phyloP scores from a whole-genome alignment of 1,140 invertebrate species.

The Drosophila ohnishii region DNA sequence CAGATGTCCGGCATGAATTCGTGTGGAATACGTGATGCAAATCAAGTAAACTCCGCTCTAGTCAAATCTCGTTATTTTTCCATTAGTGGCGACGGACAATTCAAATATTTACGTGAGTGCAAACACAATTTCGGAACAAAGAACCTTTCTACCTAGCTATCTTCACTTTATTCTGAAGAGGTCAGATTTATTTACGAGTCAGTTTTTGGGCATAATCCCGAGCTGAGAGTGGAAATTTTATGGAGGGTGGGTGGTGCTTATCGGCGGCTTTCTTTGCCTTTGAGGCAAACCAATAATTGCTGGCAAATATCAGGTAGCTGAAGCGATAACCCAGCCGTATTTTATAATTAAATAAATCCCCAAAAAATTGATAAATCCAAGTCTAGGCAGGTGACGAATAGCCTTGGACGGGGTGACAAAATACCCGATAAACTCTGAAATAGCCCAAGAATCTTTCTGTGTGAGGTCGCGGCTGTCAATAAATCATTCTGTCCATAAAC shows the following conservation, averaged over 20 bases:
- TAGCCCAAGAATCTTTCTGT: neutral
- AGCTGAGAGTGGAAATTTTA: slow-evolving; percentile 6
- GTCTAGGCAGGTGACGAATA: slow-evolving; percentile 4
- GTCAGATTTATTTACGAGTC: slow-evolving; percentile 10
- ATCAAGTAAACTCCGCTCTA: slow-evolving; percentile 2
- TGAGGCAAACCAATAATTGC: slow-evolving; percentile 35
- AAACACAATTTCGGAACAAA: slow-evolving; percentile 21
- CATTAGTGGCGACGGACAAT: slow-evolving; percentile 20
- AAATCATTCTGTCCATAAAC: slow-evolving; percentile 37
- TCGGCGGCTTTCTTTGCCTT: slow-evolving; percentile 58
- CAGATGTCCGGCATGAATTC: neutral
- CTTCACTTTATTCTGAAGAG: neutral
- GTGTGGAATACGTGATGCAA: slow-evolving; percentile 30
- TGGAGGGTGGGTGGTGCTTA: slow-evolving; percentile 37
- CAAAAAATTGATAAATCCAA: slow-evolving; percentile 4
- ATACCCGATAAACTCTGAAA: slow-evolving; percentile 8
- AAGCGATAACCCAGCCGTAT: slow-evolving; percentile 46
- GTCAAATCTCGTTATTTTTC: slow-evolving; percentile 32
- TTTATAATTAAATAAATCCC: slow-evolving; percentile 55
- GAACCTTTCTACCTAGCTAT: slow-evolving; percentile 15
- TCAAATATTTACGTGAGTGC: slow-evolving; percentile 36
- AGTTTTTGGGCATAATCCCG: slow-evolving; percentile 43
- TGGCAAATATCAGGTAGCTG: slow-evolving; percentile 57
- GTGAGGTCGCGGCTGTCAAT: slow-evolving; percentile 53
- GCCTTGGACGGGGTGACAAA: slow-evolving; percentile 8